Evolutionary conservation across 2,888 invertebrate genomes (phyloP), one percentile per base, ranked within the genome.

Genomic region (Eupithecia pulchellata): DNA sequence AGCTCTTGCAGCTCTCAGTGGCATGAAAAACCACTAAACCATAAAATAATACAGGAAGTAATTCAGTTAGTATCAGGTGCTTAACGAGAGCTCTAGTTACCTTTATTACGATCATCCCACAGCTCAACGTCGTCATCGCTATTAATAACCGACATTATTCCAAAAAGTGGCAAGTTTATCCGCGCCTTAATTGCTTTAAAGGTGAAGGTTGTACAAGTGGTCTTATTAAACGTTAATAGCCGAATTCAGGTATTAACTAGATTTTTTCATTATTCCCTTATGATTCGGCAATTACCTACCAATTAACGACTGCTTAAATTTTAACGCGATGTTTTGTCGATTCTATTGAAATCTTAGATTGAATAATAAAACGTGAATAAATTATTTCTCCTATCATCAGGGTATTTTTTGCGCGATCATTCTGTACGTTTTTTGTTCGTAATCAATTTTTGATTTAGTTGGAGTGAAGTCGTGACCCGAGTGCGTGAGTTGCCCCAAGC

Each of bases 361-460:
- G 84, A 87, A 87, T 88, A 89, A 86, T 86, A 86, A 76, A 87
- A 84, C 79, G 78, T 89, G 90, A 91, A 92, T 92, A 90, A 87
- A 90, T 92, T 91, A 90, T 85, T 82, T 84, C 82, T 89, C 87
- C 90, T 89, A 85, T 86, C 78, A 83, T 84, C 86, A 87, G 82
- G 86, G 84, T 81, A 84, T 82, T 90, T 87, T 91, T 90, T 79
- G 73, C 68, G 78, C 76, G 79, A 83, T 83, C 82, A 82, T 82
- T 85, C 80, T 84, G 82, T 79, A 82, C 81, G 11, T 86, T 89
- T 89, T 89, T 91, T 90, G 81, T 81, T 76, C 81, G 85, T 89
- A 91, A 91, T 91, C 89, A 90, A 90, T 91, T 90, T 91, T 89
- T 88, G 85, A 91, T 92, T 91, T n/a, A n/a, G n/a, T n/a, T 90